Percentiles rank a stretch among this genome's conserved stretches.
These are phyloP conservation scores for Balaeniceps rex DNA, from an alignment of 2,113 vertebrate genomes.

Conservation along the genomic window DNA sequence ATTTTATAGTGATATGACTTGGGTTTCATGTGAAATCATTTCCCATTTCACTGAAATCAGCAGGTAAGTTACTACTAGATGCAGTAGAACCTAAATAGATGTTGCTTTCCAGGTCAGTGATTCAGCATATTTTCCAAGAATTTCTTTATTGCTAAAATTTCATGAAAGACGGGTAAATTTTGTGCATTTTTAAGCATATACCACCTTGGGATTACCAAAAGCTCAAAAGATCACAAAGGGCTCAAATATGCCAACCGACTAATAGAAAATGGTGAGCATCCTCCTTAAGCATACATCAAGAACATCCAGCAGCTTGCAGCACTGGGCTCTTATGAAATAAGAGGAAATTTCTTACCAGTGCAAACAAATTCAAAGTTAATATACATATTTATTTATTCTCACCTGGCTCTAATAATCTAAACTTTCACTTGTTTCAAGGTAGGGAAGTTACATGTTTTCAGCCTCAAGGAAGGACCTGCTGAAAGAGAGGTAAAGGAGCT, in stretches of 20 bases:
- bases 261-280: not conserved
- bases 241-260: not conserved
- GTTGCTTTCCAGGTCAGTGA: not conserved
- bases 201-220: not conserved
- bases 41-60: not conserved
- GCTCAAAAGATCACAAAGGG: not conserved
- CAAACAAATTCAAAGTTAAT: not conserved
- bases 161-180: not conserved
- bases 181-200: not conserved
- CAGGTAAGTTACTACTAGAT: not conserved
- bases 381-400: not conserved
- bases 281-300: fast-evolving
- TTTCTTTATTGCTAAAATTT: not conserved
- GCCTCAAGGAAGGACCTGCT: not conserved
- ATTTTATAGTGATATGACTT: not conserved
- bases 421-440: not conserved
- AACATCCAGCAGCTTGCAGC: not conserved
- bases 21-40: not conserved
- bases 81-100: not conserved
- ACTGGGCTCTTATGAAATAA: not conserved
- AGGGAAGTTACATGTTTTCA: not conserved
- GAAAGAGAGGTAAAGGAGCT: not conserved
- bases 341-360: not conserved
- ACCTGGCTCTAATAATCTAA: not conserved
- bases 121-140: not conserved